Evolutionary conservation across 2,888 invertebrate genomes (phyloP), one percentile per base, ranked within the genome.

Genomic region (Peribatodes rhomboidaria): DNA sequence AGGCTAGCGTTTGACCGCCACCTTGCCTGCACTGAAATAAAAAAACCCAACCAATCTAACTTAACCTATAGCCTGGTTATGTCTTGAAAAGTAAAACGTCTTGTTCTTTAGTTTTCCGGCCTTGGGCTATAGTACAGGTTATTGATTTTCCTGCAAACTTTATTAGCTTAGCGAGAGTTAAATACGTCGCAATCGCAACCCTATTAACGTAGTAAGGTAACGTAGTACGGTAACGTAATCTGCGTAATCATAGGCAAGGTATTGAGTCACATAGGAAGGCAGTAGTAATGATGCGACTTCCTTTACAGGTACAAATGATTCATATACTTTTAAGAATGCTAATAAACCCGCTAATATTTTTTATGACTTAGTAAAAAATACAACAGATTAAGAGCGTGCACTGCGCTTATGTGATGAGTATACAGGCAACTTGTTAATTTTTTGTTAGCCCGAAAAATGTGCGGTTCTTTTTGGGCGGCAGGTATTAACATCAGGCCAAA

Each of bases 121-220:
- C 27, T 47, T 1, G 22, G 10, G 20, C 10, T 44, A 44, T 14
- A 49, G 31, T 49, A 11, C 10, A 49, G 9, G 31, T 20, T 60
- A 60, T 60, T 44, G 60, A 60, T 53, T 53, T 52, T 59, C 33
- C 42, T 53, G 14, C 16, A n/a, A 55, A 20, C 37, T 60, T 60
- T 60, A 53, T 54, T 61, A 47, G 18, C 35, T 14, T 10, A 20
- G 16, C 42, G 35, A 37, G 31, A 37, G 41, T 31, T 61, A 61
- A 61, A 47, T 9, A 46, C 35, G 60, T 31, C 54, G 47, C 46
- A 31, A 61, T 35, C 39, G 27, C 39, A n/a, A n/a, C n/a, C n/a
- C n/a, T n/a, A n/a, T n/a, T 47, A 37, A 54, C 54, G 46, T 27
- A 39, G 7, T 16, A 20, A 20, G 53, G n/a, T 47, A 37, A 54